phyloP scores from a whole-genome alignment of 2,888 invertebrate genomes.

The Hypsopygia costalis region DNA sequence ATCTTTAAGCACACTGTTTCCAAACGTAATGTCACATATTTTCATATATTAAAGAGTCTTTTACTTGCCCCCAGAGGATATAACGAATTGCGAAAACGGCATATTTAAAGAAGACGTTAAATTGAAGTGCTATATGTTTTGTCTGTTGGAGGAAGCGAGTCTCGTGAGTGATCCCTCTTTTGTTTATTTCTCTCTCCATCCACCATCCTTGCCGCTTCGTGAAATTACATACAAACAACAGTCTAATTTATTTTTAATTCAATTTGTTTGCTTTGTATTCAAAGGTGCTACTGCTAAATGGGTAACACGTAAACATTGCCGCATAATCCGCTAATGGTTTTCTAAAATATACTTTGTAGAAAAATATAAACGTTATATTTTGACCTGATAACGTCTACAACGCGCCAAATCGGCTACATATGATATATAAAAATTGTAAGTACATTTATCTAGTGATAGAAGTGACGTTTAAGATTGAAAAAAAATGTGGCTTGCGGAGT shows the following conservation, averaged over 20 bases:
- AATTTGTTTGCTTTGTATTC: slow-evolving; percentile 38
- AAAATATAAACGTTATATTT: too few species aligned
- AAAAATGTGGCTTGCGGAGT: too few species aligned
- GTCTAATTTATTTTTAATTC: slow-evolving; percentile 54
- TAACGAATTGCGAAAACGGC: slow-evolving; percentile 77
- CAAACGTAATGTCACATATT: slow-evolving; percentile 49
- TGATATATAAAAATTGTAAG: too few species aligned
- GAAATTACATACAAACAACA: slow-evolving; percentile 52
- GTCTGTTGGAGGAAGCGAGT: slow-evolving; percentile 72
- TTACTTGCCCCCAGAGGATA: slow-evolving; percentile 74
- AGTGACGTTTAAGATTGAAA: too few species aligned
- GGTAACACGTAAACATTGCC: not conserved
- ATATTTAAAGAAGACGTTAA: slow-evolving; percentile 77
- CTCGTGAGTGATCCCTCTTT: slow-evolving; percentile 66
- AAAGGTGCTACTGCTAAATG: slow-evolving; percentile 17
- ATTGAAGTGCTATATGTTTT: slow-evolving; percentile 80
- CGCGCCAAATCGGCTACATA: too few species aligned
- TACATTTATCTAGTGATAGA: too few species aligned
- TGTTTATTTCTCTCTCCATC: slow-evolving; percentile 49
- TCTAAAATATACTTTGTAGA: too few species aligned
- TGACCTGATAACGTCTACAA: too few species aligned
- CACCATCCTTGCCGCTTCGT: slow-evolving; percentile 30
- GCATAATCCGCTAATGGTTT: too few species aligned
- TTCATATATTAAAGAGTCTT: slow-evolving; percentile 63
- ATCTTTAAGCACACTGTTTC: slow-evolving; percentile 27